These are phyloP conservation scores for Lasiommata megera DNA, from an alignment of 2,888 invertebrate species.

Conservation along the genomic window DNA sequence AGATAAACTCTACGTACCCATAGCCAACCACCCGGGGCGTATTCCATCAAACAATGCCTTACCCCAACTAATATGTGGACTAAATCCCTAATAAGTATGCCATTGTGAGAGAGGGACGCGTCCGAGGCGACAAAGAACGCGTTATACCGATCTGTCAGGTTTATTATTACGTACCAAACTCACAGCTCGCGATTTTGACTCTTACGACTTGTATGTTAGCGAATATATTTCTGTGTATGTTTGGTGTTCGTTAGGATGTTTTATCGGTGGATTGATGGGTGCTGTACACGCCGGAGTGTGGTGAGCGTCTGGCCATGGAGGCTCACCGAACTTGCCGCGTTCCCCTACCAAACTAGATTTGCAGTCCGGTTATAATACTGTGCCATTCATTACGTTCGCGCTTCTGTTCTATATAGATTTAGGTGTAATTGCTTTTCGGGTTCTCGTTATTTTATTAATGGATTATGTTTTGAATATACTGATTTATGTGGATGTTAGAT, in stretches of 20 bases:
- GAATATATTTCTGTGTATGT: slow-evolving; percentile 35
- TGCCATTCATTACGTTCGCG: slow-evolving; percentile 70
- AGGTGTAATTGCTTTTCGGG: slow-evolving; percentile 44
- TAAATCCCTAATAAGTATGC: slow-evolving; percentile 82
- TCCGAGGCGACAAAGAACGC: slow-evolving; percentile 78
- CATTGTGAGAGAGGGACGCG: slow-evolving; percentile 80
- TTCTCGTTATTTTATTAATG: slow-evolving; percentile 14
- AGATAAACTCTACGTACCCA: slow-evolving; percentile 47
- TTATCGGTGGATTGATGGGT: slow-evolving; percentile 41
- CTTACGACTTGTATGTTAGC: slow-evolving; percentile 21
- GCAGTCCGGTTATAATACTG: slow-evolving; percentile 77
- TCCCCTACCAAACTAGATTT: slow-evolving; percentile 78
- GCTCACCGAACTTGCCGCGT: slow-evolving; percentile 79
- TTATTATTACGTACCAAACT: slow-evolving; percentile 37
- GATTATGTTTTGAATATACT: slow-evolving; percentile 3
- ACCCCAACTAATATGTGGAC: slow-evolving; percentile 82
- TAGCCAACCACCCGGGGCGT: slow-evolving; percentile 72
- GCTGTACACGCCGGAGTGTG: slow-evolving; percentile 74
- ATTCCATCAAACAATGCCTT: slow-evolving; percentile 80
- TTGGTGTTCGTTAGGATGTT: slow-evolving; percentile 41
- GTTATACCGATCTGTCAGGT: slow-evolving; percentile 74
- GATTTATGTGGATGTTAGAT: not conserved
- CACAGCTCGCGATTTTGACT: slow-evolving; percentile 32
- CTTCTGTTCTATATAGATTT: slow-evolving; percentile 70
- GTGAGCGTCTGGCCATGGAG: slow-evolving; percentile 80